These are phyloP conservation scores for Henicopernis longicauda DNA, from an alignment of 2,113 vertebrate genomes.

Conservation along the genomic window DNA sequence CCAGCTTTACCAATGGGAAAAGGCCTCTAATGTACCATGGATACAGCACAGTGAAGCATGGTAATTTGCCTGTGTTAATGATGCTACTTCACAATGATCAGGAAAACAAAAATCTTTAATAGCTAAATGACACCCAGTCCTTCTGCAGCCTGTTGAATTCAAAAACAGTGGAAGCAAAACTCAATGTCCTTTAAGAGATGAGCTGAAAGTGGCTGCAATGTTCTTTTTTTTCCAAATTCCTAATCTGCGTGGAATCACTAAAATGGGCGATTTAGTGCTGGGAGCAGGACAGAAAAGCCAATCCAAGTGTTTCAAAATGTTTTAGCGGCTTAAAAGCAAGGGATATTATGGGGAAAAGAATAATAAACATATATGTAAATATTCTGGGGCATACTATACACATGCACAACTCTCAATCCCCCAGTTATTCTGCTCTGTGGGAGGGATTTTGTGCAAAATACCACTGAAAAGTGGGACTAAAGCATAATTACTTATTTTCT, in stretches of 20 bases:
- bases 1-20: constrained; percentile 74
- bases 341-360: neutral
- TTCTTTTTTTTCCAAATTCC: neutral
- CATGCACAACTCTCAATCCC: neutral
- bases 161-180: neutral
- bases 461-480: neutral
- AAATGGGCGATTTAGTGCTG: neutral
- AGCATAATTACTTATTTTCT: neutral
- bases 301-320: neutral
- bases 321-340: neutral
- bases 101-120: constrained; percentile 76
- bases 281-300: neutral
- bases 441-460: neutral
- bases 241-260: neutral
- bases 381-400: neutral
- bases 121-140: constrained; percentile 50
- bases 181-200: neutral
- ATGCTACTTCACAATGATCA: constrained; percentile 75
- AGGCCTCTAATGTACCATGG: constrained; percentile 76
- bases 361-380: neutral
- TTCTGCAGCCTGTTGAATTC: constrained; percentile 34
- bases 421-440: neutral
- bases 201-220: neutral
- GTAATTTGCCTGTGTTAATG: constrained; percentile 85
- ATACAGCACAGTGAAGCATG: constrained; percentile 71